A percentile compares a stretch with the other conserved stretches of the same genome.
Evolutionary conservation across 2,797 vertebrate species (phyloP).

Genomic region (Enteromius paludinosus): DNA sequence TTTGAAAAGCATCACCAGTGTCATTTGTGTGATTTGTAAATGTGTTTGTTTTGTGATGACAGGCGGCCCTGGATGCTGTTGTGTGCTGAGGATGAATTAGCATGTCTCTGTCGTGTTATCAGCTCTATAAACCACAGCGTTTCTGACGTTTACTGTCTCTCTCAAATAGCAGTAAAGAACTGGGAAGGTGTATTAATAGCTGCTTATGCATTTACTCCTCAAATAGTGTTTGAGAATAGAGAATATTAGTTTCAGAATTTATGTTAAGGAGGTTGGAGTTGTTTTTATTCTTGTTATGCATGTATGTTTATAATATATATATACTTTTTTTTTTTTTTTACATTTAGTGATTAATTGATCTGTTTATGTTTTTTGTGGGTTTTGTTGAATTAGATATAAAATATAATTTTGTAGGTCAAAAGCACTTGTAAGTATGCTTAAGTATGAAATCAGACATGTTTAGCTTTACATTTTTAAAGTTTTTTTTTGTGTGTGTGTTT

Average conservation of each 20-base stretch:
- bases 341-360: not conserved
- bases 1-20: conserved; percentile 42
- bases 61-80: conserved; percentile 37
- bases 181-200: not conserved
- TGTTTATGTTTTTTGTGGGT: not conserved
- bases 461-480: too few relatives aligned
- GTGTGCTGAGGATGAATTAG: conserved; percentile 46
- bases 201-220: not conserved
- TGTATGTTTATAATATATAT: not conserved
- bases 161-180: conserved; percentile 10
- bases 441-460: not conserved
- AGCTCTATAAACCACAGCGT: conserved; percentile 24
- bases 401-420: not conserved
- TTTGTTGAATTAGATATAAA: not conserved
- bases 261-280: not conserved
- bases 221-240: not conserved
- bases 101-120: conserved; percentile 44
- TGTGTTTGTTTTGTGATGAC: conserved; percentile 52
- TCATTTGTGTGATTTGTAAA: conserved; percentile 54
- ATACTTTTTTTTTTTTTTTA: too few relatives aligned
- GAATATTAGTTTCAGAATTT: not conserved
- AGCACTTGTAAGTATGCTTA: too few relatives aligned
- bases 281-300: not conserved
- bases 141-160: conserved; percentile 11
- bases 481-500: too few relatives aligned